phyloP scores from a whole-genome alignment of 2,797 vertebrate genomes.

The Clarias platycephalus region DNA sequence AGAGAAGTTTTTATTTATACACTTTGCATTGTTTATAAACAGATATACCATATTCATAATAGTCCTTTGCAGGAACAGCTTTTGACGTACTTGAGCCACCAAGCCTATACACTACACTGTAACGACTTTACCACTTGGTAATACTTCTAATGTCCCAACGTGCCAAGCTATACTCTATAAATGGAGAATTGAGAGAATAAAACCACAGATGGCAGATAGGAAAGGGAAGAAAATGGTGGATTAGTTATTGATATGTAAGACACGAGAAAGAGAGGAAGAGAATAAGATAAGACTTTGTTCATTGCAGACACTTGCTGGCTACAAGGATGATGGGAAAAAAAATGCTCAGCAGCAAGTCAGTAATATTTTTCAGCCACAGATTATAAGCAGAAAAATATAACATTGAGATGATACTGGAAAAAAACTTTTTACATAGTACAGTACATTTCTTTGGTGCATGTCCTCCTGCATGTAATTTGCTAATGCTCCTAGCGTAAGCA shows the following conservation, averaged over 20 bases:
- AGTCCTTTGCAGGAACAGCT: neutral
- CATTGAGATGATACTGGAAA: conserved; percentile 57
- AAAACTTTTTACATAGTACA: conserved; percentile 59
- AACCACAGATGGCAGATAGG: conserved; percentile 66
- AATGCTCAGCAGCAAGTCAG: conserved; percentile 28
- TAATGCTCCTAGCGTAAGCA: conserved; percentile 79
- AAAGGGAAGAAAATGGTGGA: conserved; percentile 59
- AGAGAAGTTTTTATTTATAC: neutral
- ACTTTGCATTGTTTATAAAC: neutral
- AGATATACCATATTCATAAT: neutral
- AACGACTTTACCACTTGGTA: conserved; percentile 37
- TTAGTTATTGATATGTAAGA: conserved; percentile 65
- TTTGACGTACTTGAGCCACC: conserved; percentile 16
- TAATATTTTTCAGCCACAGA: conserved; percentile 41
- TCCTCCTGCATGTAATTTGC: conserved; percentile 55
- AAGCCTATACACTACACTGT: conserved; percentile 33
- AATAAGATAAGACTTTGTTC: conserved; percentile 71
- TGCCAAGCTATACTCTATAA: conserved; percentile 60
- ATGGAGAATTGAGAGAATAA: conserved; percentile 63
- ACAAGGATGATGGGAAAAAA: conserved; percentile 52
- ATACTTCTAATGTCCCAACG: conserved; percentile 45
- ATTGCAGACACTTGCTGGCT: conserved; percentile 79
- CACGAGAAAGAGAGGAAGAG: conserved; percentile 59
- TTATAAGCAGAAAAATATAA: conserved; percentile 52
- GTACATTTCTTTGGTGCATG: conserved; percentile 57